Conservation (phyloP, 1,140 invertebrate species). For the Meloidogyne floridensis region DNA sequence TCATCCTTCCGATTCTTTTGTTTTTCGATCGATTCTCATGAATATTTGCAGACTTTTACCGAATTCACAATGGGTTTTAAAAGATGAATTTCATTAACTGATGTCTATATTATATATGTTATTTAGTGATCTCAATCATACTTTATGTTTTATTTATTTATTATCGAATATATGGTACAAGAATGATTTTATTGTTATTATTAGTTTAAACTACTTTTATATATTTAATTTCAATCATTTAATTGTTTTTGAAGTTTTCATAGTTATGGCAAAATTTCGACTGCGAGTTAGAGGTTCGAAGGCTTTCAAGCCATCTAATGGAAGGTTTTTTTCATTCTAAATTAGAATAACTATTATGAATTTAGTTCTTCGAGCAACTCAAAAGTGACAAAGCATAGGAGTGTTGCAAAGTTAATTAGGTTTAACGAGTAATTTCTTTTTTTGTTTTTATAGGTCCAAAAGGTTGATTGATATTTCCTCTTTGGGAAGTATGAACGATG, state of each 20-base stretch:
- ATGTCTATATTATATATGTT: neutral
- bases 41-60: conserved; percentile 34
- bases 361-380: conserved; percentile 40
- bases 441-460: neutral
- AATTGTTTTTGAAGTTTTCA: neutral
- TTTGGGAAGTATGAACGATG: conserved; percentile 27
- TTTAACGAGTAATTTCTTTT: neutral
- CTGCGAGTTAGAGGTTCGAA: conserved; percentile 23
- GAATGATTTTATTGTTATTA: neutral
- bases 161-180: neutral
- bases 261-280: conserved; percentile 4
- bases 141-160: neutral
- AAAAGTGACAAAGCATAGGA: conserved; percentile 28
- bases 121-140: neutral
- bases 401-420: conserved; percentile 1
- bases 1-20: conserved; percentile 47
- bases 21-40: conserved; percentile 52
- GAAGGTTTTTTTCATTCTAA: neutral
- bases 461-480: conserved; percentile 14
- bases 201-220: neutral
- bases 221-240: neutral
- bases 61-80: conserved; percentile 48
- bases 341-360: neutral
- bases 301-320: conserved; percentile 9
- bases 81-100: conserved; percentile 41